These are phyloP conservation scores for Machimus atricapillus DNA, from an alignment of 2,888 invertebrate species.

Conservation along the genomic window DNA sequence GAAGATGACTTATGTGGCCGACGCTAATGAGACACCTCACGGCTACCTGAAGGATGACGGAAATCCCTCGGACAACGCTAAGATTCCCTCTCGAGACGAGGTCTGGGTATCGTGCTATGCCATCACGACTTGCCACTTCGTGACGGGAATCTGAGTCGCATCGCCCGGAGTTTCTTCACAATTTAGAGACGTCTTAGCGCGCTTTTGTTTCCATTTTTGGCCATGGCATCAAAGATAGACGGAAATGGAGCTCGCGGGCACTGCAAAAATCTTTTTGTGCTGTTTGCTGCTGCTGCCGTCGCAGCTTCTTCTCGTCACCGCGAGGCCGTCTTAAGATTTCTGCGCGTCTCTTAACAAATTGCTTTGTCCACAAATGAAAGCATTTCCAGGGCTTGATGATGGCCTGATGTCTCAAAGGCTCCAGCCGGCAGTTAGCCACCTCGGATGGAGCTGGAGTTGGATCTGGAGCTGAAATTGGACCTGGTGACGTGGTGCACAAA, in stretches of 20 bases:
- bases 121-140: constrained; percentile 31
- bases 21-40: constrained; percentile 21
- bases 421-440: background rate
- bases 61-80: constrained; percentile 12
- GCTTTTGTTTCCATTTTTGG: constrained; percentile 17
- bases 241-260: background rate
- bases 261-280: background rate
- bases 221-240: background rate
- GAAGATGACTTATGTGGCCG: constrained; percentile 13
- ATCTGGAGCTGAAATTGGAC: background rate
- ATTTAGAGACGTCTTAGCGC: background rate
- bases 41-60: constrained; percentile 24
- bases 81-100: background rate
- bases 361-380: background rate
- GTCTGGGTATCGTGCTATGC: background rate
- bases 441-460: background rate
- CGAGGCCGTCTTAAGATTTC: background rate
- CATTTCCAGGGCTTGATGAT: background rate
- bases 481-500: background rate
- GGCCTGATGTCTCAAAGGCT: background rate
- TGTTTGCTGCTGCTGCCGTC: background rate
- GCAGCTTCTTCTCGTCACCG: background rate
- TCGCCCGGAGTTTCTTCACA: background rate
- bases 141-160: constrained; percentile 3
- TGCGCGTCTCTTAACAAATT: background rate